Evolutionary conservation across 1,140 invertebrate species (phyloP).

Genomic region (Drosophila carrolli): DNA sequence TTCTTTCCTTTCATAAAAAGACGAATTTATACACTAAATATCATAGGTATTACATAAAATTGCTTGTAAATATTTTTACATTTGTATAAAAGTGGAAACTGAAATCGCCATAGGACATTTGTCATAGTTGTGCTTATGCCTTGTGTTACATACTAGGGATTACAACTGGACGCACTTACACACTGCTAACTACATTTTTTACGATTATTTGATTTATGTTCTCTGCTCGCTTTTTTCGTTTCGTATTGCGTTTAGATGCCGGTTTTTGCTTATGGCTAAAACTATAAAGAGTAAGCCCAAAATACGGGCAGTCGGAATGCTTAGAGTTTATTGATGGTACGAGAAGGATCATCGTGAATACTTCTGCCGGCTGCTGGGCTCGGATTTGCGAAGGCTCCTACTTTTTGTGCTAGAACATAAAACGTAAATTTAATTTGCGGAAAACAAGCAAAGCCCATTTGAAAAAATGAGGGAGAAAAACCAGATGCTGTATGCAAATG

Average conservation of each 20-base stretch:
- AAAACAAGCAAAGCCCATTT: constrained; percentile 30
- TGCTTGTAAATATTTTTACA: constrained; percentile 54
- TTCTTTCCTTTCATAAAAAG: constrained; percentile 50
- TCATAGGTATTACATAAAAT: constrained; percentile 60
- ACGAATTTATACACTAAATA: constrained; percentile 59
- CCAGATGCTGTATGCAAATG: constrained; percentile 55
- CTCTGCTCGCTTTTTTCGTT: constrained; percentile 8
- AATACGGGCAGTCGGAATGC: constrained; percentile 62
- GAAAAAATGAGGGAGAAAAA: constrained; percentile 27
- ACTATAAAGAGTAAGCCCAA: constrained; percentile 29
- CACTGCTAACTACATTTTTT: constrained; percentile 40
- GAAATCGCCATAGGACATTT: constrained; percentile 46
- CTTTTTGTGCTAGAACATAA: constrained; percentile 73
- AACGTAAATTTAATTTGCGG: constrained; percentile 57
- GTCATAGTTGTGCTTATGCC: constrained; percentile 48
- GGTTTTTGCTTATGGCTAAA: constrained; percentile 45
- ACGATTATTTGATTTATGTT: constrained; percentile 47
- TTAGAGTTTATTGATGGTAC: constrained; percentile 27
- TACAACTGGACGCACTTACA: constrained; percentile 53
- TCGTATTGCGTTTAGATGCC: constrained; percentile 10
- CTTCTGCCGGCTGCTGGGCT: constrained; percentile 36
- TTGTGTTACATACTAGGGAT: constrained; percentile 42
- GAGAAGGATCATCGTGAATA: constrained; percentile 45
- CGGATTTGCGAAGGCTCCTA: constrained; percentile 21
- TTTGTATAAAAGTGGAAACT: constrained; percentile 58